phyloP scores from a whole-genome alignment of 2,797 vertebrate genomes.

The Alca torda region DNA sequence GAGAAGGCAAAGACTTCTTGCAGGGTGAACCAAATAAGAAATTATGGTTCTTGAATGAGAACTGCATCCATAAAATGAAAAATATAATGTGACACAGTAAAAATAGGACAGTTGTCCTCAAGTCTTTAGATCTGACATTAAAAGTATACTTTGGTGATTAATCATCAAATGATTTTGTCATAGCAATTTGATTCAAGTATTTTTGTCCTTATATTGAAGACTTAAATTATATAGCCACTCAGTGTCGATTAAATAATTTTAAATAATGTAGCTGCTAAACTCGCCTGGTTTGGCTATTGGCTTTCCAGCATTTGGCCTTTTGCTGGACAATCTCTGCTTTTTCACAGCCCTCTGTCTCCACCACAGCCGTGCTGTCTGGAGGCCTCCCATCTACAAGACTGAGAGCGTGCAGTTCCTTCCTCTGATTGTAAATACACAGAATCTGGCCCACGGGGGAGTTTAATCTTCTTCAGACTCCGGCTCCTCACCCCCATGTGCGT shows the following conservation, averaged over 20 bases:
- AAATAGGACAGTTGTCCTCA: neutral
- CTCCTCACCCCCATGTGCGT: rapidly evolving
- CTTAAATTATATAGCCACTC: neutral
- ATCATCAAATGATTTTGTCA: neutral
- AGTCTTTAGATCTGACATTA: neutral
- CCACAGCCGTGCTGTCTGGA: neutral
- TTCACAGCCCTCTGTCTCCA: rapidly evolving
- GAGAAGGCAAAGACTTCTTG: neutral
- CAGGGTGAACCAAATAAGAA: neutral
- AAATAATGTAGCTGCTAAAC: neutral
- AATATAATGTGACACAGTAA: neutral
- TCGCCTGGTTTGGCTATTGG: neutral
- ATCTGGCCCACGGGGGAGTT: neutral
- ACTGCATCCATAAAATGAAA: neutral
- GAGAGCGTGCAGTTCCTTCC: neutral
- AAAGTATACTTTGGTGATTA: neutral
- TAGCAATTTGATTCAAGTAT: neutral
- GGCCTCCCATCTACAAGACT: rapidly evolving
- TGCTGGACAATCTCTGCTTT: neutral
- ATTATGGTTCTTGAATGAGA: neutral
- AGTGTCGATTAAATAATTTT: neutral
- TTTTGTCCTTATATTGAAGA: neutral
- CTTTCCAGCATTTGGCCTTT: neutral
- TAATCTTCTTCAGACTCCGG: neutral
- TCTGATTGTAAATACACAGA: no score